These are phyloP conservation scores for Trematomus loennbergii DNA, from an alignment of 2,113 vertebrate genomes.

Conservation along the genomic window DNA sequence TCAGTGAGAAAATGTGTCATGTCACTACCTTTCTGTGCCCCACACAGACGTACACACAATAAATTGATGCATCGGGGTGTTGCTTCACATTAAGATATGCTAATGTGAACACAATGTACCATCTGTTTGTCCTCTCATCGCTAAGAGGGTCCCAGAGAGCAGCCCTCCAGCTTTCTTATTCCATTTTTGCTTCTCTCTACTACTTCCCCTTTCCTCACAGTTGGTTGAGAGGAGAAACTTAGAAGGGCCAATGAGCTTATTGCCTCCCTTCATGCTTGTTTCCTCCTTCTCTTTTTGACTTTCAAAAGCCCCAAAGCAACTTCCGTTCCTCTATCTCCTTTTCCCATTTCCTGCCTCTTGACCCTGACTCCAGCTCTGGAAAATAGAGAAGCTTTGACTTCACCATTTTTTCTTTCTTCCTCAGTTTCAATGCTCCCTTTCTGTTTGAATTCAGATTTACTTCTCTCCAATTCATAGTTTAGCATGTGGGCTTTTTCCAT, in stretches of 20 bases:
- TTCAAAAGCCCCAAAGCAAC: constrained; percentile 52
- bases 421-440: constrained; percentile 8
- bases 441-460: neutral
- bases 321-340: constrained; percentile 36
- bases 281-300: constrained; percentile 43
- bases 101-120: constrained; percentile 72
- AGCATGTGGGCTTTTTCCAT: constrained; percentile 1
- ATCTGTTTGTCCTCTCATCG: constrained; percentile 70
- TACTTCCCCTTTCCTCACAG: constrained; percentile 39
- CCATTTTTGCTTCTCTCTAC: constrained; percentile 17
- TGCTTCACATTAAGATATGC: constrained; percentile 64
- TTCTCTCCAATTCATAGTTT: neutral
- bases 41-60: constrained; percentile 38
- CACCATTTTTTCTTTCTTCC: constrained; percentile 4
- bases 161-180: constrained; percentile 39
- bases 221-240: constrained; percentile 48
- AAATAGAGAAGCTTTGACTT: constrained; percentile 41
- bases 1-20: constrained; percentile 36
- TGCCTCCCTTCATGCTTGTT: constrained; percentile 38
- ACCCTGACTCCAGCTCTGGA: constrained; percentile 45
- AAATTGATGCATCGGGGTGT: constrained; percentile 43
- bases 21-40: constrained; percentile 32
- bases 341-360: constrained; percentile 57
- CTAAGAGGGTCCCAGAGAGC: constrained; percentile 53
- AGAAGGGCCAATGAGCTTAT: constrained; percentile 54